Evolutionary conservation across 92 coral and sea anemone genomes (phyloP).

Genomic region (Umimayanthus chanpuru): DNA sequence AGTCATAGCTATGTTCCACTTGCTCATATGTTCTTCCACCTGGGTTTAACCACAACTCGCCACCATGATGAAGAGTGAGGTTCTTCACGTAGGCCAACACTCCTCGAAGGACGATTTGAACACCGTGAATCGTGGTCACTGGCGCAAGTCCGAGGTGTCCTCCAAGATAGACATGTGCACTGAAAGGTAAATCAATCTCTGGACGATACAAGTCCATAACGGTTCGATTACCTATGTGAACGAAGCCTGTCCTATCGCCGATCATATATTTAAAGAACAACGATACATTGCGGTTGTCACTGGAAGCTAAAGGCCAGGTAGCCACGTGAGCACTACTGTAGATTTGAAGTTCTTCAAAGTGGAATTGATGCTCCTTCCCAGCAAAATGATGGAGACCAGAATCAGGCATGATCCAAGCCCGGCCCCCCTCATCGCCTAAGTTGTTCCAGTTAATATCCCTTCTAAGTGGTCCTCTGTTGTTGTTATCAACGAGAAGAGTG

Average conservation of each 20-base stretch:
- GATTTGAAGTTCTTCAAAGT: conserved; percentile 75
- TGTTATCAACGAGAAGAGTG: conserved; percentile 66
- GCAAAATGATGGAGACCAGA: conserved; percentile 73
- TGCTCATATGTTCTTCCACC: conserved; percentile 64
- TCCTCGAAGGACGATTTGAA: conserved; percentile 74
- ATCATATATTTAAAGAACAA: conserved; percentile 70
- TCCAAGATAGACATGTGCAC: conserved; percentile 69
- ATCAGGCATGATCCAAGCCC: conserved; percentile 79
- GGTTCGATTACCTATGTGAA: conserved; percentile 62
- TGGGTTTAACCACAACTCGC: conserved; percentile 65
- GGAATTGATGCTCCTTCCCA: conserved; percentile 48
- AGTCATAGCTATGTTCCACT: conserved; percentile 54
- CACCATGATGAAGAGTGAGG: conserved; percentile 69
- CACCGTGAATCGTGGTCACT: conserved; percentile 62
- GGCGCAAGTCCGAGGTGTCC: conserved; percentile 74
- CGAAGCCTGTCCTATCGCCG: conserved; percentile 74
- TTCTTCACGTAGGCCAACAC: conserved; percentile 62
- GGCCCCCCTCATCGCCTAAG: conserved; percentile 62
- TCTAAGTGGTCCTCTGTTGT: conserved; percentile 57
- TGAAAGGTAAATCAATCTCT: conserved; percentile 76
- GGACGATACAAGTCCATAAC: conserved; percentile 65
- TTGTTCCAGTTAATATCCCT: conserved; percentile 61
- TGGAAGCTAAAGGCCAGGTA: conserved; percentile 56
- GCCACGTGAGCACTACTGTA: conserved; percentile 67
- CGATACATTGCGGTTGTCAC: conserved; percentile 40